A percentile compares a stretch with the other conserved stretches of the same genome.
Evolutionary conservation across 2,888 invertebrate species (phyloP).

Genomic region (Drosophila anomalata): DNA sequence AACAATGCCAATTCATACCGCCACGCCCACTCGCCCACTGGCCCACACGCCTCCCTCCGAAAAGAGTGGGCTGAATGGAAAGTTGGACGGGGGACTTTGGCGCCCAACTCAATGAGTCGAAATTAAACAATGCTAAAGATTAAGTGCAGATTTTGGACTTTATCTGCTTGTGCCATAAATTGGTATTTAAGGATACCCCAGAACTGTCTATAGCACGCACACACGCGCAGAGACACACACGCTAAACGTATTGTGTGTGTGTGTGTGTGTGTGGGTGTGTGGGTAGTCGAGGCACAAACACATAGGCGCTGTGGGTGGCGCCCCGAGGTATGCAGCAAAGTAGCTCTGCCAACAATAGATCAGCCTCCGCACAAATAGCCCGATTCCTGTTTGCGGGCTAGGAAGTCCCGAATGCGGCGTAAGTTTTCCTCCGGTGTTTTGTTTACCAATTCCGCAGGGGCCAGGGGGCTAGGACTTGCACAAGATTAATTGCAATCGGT

Average conservation of each 20-base stretch:
- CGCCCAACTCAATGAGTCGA: slow-evolving; percentile 81
- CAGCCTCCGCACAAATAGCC: slow-evolving; percentile 47
- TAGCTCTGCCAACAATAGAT: slow-evolving; percentile 74
- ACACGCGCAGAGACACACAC: slow-evolving; percentile 14
- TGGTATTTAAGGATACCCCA: slow-evolving; percentile 83
- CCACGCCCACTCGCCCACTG: slow-evolving; percentile 23
- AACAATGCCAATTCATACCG: slow-evolving; percentile 54
- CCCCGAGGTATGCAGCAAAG: slow-evolving; percentile 68
- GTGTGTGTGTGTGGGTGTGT: background rate
- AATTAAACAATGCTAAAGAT: slow-evolving; percentile 84
- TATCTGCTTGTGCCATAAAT: slow-evolving; percentile 83
- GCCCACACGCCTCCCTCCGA: slow-evolving; percentile 15
- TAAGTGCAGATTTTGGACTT: slow-evolving; percentile 84
- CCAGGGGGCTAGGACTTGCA: slow-evolving; percentile 55
- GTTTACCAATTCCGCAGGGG: slow-evolving; percentile 40
- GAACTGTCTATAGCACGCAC: slow-evolving; percentile 70
- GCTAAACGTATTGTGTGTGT: background rate
- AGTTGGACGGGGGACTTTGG: slow-evolving; percentile 42
- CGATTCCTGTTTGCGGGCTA: slow-evolving; percentile 33
- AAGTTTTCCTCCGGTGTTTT: slow-evolving; percentile 62
- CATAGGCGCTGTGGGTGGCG: slow-evolving; percentile 31
- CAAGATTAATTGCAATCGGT: slow-evolving; percentile 81
- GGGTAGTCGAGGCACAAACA: slow-evolving; percentile 2
- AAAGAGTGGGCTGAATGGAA: slow-evolving; percentile 28
- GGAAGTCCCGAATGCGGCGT: slow-evolving; percentile 43